Percentiles rank a stretch among this genome's conserved stretches.
phyloP scores from a whole-genome alignment of 2,888 invertebrate genomes.

The Tachina fera region DNA sequence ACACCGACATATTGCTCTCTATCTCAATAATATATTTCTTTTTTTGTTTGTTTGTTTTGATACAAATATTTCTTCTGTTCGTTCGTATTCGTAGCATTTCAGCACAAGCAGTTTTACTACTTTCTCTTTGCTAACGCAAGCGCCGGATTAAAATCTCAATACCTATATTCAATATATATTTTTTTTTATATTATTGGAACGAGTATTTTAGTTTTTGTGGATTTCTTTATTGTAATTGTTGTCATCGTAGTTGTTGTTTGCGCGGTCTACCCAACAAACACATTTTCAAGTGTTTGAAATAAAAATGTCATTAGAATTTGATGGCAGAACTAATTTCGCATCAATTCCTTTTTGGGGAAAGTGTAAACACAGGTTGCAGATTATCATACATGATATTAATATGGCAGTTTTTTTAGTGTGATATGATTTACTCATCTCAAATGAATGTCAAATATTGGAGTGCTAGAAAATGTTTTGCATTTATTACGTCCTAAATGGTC shows the following conservation, averaged over 20 bases:
- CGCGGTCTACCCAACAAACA: neutral
- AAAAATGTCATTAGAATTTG: no score
- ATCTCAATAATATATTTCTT: conserved; percentile 9
- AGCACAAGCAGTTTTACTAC: conserved; percentile 69
- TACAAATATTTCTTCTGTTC: conserved; percentile 28
- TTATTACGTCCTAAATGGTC: no score
- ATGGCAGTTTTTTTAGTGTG: no score
- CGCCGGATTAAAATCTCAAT: conserved; percentile 61
- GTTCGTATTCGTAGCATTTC: conserved; percentile 45
- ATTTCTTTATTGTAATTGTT: conserved; percentile 49
- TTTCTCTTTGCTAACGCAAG: conserved; percentile 71
- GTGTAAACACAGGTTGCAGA: no score
- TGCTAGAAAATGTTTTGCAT: no score
- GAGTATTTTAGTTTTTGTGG: conserved; percentile 48
- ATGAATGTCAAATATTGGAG: no score
- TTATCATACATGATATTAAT: no score
- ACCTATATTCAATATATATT: neutral
- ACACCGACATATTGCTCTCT: conserved; percentile 36
- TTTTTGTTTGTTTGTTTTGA: conserved; percentile 31
- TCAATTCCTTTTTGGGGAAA: no score
- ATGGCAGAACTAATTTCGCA: no score
- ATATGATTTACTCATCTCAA: no score
- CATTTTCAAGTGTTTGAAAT: no score
- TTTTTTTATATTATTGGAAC: conserved; percentile 28
- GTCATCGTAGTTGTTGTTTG: conserved; percentile 24